Evolutionary conservation across 2,888 invertebrate genomes (phyloP).

Genomic region (Drosophila robusta): DNA sequence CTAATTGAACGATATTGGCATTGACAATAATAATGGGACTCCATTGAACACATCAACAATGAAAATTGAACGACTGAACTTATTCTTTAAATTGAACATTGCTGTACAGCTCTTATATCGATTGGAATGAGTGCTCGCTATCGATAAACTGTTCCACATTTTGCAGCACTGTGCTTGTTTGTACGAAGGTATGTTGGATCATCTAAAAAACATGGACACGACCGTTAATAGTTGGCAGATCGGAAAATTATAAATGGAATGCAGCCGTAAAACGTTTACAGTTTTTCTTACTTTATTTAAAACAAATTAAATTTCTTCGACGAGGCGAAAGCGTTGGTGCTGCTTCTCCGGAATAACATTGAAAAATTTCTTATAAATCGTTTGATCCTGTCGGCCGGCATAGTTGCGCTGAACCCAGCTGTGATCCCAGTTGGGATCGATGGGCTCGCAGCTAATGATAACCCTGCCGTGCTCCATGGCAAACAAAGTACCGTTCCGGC

Average conservation of each 20-base stretch:
- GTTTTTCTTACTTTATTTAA: slow-evolving; percentile 17
- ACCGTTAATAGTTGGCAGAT: too few relatives aligned
- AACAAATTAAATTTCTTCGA: slow-evolving; percentile 88
- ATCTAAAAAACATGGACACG: too few relatives aligned
- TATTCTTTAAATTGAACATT: neutral
- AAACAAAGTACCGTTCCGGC: slow-evolving; percentile 91
- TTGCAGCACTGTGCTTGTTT: neutral
- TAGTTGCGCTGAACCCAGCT: slow-evolving; percentile 90
- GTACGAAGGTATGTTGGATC: too few relatives aligned
- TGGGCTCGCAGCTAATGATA: slow-evolving; percentile 92
- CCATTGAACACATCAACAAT: too few relatives aligned
- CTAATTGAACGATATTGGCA: too few relatives aligned
- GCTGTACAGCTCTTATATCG: neutral
- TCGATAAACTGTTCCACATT: neutral
- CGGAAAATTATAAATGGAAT: too few relatives aligned
- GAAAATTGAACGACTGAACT: too few relatives aligned
- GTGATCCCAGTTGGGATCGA: slow-evolving; percentile 92
- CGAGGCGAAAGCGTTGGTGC: slow-evolving; percentile 91
- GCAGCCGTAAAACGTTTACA: neutral
- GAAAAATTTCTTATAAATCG: slow-evolving; percentile 93
- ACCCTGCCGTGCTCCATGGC: slow-evolving; percentile 93
- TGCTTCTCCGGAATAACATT: slow-evolving; percentile 93
- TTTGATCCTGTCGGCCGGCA: slow-evolving; percentile 87
- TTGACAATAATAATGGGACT: too few relatives aligned
- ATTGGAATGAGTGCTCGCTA: neutral